Evolutionary conservation across 2,797 vertebrate genomes (phyloP).

Genomic region (Enteromius afrohamiltoni): DNA sequence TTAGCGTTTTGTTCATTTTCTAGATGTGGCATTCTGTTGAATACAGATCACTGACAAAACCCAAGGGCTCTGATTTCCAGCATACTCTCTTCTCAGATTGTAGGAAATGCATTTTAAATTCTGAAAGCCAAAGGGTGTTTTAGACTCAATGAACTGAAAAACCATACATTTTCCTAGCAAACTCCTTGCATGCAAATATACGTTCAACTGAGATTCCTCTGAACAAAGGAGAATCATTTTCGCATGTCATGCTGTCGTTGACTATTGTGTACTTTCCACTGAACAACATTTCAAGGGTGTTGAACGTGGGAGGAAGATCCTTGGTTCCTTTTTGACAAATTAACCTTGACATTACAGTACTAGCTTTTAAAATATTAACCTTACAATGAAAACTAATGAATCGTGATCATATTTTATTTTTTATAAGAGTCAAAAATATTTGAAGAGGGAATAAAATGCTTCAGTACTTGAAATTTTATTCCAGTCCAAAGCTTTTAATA

Average conservation of each 20-base stretch:
- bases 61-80: constrained; percentile 36
- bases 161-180: background rate
- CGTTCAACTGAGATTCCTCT: constrained; percentile 7
- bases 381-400: constrained; percentile 55
- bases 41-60: constrained; percentile 47
- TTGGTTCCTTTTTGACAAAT: constrained; percentile 35
- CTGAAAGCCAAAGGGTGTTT: constrained; percentile 14
- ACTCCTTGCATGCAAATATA: constrained; percentile 43
- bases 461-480: constrained; percentile 5
- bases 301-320: constrained; percentile 37
- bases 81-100: constrained; percentile 1
- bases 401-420: constrained; percentile 45
- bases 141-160: background rate
- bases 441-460: constrained; percentile 38
- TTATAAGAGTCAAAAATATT: constrained; percentile 41
- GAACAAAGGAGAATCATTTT: constrained; percentile 36
- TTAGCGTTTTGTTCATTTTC: constrained; percentile 24
- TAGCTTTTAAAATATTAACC: constrained; percentile 61
- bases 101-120: constrained; percentile 17
- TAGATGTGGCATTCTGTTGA: constrained; percentile 22
- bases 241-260: constrained; percentile 44
- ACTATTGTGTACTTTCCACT: constrained; percentile 31
- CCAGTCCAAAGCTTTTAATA: constrained; percentile 5
- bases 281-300: constrained; percentile 58
- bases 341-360: constrained; percentile 43